These are phyloP conservation scores for Rhagoletis pomonella DNA, from an alignment of 1,140 invertebrate genomes.

Conservation along the genomic window DNA sequence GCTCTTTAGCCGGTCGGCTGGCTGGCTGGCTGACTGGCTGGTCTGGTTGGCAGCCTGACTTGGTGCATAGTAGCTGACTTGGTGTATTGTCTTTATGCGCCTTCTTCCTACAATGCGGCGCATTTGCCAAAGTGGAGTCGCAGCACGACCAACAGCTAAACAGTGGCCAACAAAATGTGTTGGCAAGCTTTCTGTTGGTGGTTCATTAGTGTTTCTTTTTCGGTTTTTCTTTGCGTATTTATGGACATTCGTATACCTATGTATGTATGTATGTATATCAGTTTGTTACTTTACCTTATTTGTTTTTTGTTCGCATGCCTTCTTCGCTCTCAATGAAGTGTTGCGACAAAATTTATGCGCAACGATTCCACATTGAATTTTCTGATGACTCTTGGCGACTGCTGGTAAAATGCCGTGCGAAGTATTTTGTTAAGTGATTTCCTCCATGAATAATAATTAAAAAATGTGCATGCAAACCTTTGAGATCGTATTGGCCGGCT, in stretches of 20 bases:
- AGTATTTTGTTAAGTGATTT: conserved; percentile 21
- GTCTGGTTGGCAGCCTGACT: neutral
- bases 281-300: neutral
- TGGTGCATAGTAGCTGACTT: neutral
- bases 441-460: conserved; percentile 31
- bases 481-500: neutral
- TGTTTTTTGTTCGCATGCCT: neutral
- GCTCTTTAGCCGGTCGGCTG: neutral
- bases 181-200: conserved; percentile 26
- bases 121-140: conserved; percentile 33
- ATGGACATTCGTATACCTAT: neutral
- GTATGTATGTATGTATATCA: neutral
- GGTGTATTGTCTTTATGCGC: neutral
- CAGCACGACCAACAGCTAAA: neutral
- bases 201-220: conserved; percentile 42
- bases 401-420: neutral
- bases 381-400: neutral
- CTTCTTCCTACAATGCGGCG: neutral
- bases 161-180: conserved; percentile 24
- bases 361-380: conserved; percentile 20
- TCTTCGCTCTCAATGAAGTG: conserved; percentile 11
- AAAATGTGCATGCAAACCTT: neutral
- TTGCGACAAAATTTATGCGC: conserved; percentile 43
- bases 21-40: neutral
- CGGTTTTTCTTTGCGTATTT: neutral